phyloP scores from a whole-genome alignment of 2,797 vertebrate species.

The Limosa lapponica region DNA sequence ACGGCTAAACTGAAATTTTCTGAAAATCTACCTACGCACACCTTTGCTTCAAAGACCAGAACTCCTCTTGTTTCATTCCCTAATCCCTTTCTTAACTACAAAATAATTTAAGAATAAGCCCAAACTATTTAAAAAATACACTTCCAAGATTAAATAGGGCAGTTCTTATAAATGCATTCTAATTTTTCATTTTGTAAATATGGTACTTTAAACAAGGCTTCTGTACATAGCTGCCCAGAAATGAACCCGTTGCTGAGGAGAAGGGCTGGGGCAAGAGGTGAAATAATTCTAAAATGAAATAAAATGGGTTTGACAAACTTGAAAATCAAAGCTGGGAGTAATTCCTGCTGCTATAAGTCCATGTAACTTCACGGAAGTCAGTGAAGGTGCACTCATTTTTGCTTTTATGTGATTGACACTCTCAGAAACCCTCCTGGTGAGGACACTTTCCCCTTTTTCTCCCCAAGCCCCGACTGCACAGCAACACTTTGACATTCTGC shows the following conservation, averaged over 20 bases:
- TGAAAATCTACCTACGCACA: neutral
- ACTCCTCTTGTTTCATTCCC: neutral
- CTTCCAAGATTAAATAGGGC: neutral
- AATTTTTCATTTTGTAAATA: neutral
- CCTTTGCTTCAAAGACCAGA: neutral
- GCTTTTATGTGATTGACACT: accelerated
- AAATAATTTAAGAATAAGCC: neutral
- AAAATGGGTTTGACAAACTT: neutral
- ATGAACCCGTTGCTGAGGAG: accelerated
- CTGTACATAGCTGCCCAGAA: neutral
- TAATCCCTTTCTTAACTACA: neutral
- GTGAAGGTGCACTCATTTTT: neutral
- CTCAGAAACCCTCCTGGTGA: neutral
- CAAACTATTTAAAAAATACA: neutral
- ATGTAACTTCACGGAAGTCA: neutral
- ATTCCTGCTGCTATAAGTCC: neutral
- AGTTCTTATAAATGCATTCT: neutral
- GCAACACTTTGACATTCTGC: neutral
- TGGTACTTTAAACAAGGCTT: neutral
- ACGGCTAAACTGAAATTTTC: neutral
- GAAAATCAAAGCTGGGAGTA: neutral
- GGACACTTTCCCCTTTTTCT: neutral
- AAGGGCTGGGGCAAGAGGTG: neutral
- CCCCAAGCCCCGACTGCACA: neutral
- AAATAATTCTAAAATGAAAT: neutral